phyloP scores from a whole-genome alignment of 2,888 invertebrate species.

The Machimus rusticus region DNA sequence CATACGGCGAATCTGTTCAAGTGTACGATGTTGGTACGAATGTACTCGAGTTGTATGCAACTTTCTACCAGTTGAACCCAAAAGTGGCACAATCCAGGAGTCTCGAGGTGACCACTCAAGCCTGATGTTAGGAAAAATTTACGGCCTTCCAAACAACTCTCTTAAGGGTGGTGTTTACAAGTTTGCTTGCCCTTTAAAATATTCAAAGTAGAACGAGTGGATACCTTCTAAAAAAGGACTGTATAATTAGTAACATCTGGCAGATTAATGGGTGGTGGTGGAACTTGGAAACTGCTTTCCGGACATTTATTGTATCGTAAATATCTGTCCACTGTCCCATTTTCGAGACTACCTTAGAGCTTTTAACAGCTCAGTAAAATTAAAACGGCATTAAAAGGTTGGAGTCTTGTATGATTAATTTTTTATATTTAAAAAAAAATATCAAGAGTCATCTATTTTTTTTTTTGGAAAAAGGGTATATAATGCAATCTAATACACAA shows the following conservation, averaged over 20 bases:
- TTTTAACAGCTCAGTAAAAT: background rate
- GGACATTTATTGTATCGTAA: background rate
- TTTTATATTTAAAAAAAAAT: too few species aligned
- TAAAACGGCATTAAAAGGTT: background rate
- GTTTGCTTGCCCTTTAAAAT: background rate
- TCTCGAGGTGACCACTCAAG: background rate
- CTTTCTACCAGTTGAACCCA: background rate
- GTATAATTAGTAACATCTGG: background rate
- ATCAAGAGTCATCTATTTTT: too few species aligned
- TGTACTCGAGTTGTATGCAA: background rate
- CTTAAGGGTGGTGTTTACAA: background rate
- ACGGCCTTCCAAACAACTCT: background rate
- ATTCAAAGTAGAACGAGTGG: background rate
- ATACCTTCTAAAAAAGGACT: background rate
- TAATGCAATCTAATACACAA: too few species aligned
- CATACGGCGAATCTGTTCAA: background rate
- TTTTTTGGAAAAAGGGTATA: too few species aligned
- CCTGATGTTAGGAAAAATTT: background rate
- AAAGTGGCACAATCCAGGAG: background rate
- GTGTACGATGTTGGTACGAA: background rate
- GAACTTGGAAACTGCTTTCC: background rate
- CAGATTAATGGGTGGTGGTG: background rate
- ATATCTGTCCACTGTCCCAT: background rate
- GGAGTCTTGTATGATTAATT: too few species aligned
- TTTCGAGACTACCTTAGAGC: background rate